A percentile compares a stretch with the other conserved stretches of the same genome.
phyloP scores from a whole-genome alignment of 2,113 vertebrate species.

The Nycticryphes semicollaris region DNA sequence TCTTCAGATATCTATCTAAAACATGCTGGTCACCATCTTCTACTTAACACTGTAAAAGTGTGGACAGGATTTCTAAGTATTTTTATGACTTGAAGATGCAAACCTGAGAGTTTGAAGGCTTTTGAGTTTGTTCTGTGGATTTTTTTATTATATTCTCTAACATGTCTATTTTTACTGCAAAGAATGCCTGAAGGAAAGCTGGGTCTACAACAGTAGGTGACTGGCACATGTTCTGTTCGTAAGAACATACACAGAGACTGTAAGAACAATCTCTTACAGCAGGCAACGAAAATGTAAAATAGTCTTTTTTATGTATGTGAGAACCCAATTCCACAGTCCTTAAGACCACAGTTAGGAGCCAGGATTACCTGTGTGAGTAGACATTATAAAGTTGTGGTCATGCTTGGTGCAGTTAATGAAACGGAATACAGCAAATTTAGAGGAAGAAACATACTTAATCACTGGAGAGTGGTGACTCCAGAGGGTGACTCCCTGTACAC shows the following conservation, averaged over 20 bases:
- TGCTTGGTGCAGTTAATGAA: neutral
- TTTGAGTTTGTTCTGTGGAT: neutral
- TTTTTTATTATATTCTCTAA: neutral
- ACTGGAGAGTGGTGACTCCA: neutral
- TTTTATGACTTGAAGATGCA: neutral
- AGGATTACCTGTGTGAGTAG: neutral
- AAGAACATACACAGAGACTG: neutral
- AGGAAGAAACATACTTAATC: neutral
- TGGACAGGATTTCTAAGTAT: neutral
- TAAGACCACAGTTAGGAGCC: neutral
- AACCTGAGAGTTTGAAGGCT: neutral
- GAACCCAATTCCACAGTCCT: neutral
- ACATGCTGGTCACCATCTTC: neutral
- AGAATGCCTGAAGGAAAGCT: neutral
- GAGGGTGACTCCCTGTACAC: neutral
- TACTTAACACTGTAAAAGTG: neutral
- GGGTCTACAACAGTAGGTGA: neutral
- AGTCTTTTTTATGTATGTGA: neutral
- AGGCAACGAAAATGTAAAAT: neutral
- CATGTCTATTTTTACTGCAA: neutral
- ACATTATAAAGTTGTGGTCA: neutral
- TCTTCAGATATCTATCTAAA: neutral
- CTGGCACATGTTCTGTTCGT: neutral
- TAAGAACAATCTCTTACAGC: neutral
- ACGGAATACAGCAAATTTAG: neutral